Base-by-base conservation (phyloP, 1,140 invertebrate species). In the Hycleus phaleratus region DNA sequence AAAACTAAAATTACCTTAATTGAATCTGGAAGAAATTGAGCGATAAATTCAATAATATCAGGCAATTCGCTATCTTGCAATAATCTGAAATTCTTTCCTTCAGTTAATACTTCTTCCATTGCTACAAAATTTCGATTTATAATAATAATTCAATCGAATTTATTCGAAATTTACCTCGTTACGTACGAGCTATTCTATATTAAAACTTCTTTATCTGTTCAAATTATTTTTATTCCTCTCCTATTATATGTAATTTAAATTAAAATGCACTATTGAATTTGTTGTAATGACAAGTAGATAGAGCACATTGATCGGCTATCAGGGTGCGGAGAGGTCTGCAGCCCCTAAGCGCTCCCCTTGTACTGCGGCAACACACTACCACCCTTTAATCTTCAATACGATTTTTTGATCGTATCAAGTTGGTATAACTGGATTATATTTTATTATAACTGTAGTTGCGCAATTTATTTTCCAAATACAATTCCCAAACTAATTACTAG, bases 31-130 rank as follows among this genome's bases (percentile, higher is more conserved):
- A 90, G 80, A 79, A 84, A 86, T 75, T 81, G 79, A 68, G 81
- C 82, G 67, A 90, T 80, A 72, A 84, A 80, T 72, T 88, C 83
- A 74, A 88, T 80, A 68, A 90, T 83, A 73, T 82, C 81, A 70
- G 86, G 83, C 75, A 90, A 81, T 78, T 90, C 87, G 70, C 86
- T 83, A 81, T 88, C 83, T 76, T 82, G 77, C 69, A 88, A 82
- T 79, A 90, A 82, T 83, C 85, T 85, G 80, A 91, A 91, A 78
- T 90, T 87, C 78, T 82, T 86, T 72, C 88, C 87, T 79, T 87
- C 84, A 71, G 82, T 77, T 79, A 85, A 80, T 78, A 86, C 83
- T 84, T 73, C 83, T 84, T 73, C 84, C 85, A 87, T 87, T 78
- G 85, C 84, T 86, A 74, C 46, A 82, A 76, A 73, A 57, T 55